Evolutionary conservation across 2,113 vertebrate genomes (phyloP), one percentile per base, ranked within the genome.

Genomic region (Grallaria varia): DNA sequence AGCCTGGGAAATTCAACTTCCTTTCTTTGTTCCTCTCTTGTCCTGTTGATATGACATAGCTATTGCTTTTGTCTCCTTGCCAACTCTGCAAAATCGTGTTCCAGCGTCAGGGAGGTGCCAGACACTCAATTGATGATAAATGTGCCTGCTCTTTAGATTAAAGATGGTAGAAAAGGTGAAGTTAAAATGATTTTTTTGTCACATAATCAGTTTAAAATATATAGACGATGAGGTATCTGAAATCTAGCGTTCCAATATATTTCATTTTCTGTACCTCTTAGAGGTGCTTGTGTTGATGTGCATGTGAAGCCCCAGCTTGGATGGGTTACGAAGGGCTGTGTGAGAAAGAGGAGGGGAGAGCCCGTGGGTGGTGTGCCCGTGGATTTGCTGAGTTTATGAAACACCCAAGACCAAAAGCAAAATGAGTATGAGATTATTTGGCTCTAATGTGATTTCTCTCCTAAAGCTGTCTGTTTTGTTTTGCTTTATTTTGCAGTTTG

Each of bases 401-500:
- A 53, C 5, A 12, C 30, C 19, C 14, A 45, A 22, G 45, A 35
- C 31, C 47, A 60, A 52, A 5, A 42, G 56, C 16, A 24, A 74
- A 78, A 56, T 18, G 20, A 49, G 9, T 1, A 8, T 12, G 79
- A 53, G 44, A 35, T 88, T 8, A 6, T 37, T 55, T 78, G 16
- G 47, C 31, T 31, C 44, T 33, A 16, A 27, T 8, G 50, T n/a
- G 40, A 16, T 37, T 87, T 68, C 50, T 68, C 28, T 72, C 6
- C 84, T 95, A 50, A 50, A 90, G n/a, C 30, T n/a, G 39, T 73
- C 44, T 87, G 12, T 8, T 86, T 45, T 87, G 21, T 52, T 94
- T 94, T 97, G 67, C 85, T 97, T 55, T 98, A 31, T 97, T 95
- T 97, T 98, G 56, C 97, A 99, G 99, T 99, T 99, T 98, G 98